Percentiles rank a stretch among this genome's conserved stretches.
phyloP scores from a whole-genome alignment of 1,140 invertebrate species.

The Tigriopus japonicus region DNA sequence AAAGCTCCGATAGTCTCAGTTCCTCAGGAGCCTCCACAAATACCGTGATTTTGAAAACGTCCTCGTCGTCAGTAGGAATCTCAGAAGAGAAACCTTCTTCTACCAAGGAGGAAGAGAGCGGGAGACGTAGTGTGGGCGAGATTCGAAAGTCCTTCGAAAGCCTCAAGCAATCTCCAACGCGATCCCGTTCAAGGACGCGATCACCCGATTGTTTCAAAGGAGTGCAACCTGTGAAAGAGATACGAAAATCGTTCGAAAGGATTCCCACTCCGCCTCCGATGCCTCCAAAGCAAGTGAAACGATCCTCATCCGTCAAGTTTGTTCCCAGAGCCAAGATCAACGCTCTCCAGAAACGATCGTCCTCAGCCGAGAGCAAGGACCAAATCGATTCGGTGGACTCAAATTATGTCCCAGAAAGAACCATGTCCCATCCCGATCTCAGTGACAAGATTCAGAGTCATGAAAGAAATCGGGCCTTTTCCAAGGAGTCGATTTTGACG shows the following conservation, averaged over 20 bases:
- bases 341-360: too few species aligned
- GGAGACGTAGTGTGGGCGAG: too few species aligned
- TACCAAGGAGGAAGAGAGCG: too few species aligned
- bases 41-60: too few species aligned
- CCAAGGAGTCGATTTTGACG: not conserved
- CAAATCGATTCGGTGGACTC: not conserved
- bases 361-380: too few species aligned
- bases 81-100: too few species aligned
- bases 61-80: too few species aligned
- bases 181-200: too few species aligned
- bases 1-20: too few species aligned
- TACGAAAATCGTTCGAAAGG: not conserved
- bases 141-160: not conserved
- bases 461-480: not conserved
- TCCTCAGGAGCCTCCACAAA: too few species aligned
- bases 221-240: not conserved
- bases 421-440: constrained; percentile 1
- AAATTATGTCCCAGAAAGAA: not conserved
- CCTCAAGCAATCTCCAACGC: not conserved
- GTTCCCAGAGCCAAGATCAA: too few species aligned
- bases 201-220: not conserved
- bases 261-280: not conserved
- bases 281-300: not conserved
- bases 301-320: not conserved
- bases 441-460: not conserved